A percentile compares a stretch with the other conserved stretches of the same genome.
These are phyloP conservation scores for Drosophila trapezifrons DNA, from an alignment of 1,140 invertebrate species.

Conservation along the genomic window DNA sequence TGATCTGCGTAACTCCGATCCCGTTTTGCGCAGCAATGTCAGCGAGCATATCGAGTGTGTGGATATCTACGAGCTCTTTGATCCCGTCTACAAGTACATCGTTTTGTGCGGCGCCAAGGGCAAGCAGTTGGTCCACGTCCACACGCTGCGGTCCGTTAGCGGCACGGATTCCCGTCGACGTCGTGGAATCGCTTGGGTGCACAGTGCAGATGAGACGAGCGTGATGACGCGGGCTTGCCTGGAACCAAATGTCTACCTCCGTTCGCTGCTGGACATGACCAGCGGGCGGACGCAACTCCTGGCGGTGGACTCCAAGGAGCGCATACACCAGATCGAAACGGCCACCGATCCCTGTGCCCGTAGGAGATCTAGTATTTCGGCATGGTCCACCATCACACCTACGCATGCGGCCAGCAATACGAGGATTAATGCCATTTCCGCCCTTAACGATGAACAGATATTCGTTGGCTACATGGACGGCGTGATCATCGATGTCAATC, in stretches of 20 bases:
- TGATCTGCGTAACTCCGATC: constrained; percentile 39
- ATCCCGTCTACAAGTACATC: constrained; percentile 66
- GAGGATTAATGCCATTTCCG: constrained; percentile 56
- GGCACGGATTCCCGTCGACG: not conserved
- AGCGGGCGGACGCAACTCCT: constrained; percentile 36
- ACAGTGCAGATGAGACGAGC: constrained; percentile 44
- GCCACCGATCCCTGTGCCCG: not conserved
- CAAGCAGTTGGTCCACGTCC: constrained; percentile 60
- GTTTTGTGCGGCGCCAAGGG: constrained; percentile 65
- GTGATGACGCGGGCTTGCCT: constrained; percentile 22
- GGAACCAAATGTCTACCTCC: constrained; percentile 61
- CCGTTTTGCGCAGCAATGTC: constrained; percentile 67
- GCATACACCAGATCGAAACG: constrained; percentile 65
- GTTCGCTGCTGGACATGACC: constrained; percentile 45
- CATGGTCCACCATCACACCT: constrained; percentile 62
- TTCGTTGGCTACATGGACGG: constrained; percentile 62
- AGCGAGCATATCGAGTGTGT: constrained; percentile 76
- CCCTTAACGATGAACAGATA: constrained; percentile 29
- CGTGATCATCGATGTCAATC: constrained; percentile 46
- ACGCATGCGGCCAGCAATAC: constrained; percentile 12
- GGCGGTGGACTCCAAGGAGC: constrained; percentile 64
- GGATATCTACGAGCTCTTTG: constrained; percentile 63
- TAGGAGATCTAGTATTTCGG: constrained; percentile 12
- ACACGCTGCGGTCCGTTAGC: constrained; percentile 41
- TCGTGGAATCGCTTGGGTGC: constrained; percentile 53